Evolutionary conservation across 2,113 vertebrate species (phyloP), one percentile per base, ranked within the genome.

Genomic region (Solea solea): DNA sequence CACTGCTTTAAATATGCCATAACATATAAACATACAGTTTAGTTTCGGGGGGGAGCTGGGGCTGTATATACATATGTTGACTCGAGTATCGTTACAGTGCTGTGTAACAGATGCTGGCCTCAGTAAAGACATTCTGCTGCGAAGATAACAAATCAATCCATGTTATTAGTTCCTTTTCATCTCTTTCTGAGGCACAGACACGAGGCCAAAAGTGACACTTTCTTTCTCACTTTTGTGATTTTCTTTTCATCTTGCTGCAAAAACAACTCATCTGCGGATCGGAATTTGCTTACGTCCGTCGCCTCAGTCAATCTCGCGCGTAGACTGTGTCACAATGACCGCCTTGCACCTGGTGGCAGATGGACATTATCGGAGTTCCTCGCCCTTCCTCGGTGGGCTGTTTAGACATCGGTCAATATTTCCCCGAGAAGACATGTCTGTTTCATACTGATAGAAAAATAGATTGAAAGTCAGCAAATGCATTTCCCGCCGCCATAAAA

Each of bases 371-470:
- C 88, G 83, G 80, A 87, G 81, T 72, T 71, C 69, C 82, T 81
- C 72, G 34, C 66, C 51, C 69, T 21, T 42, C 42, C 53, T 9
- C 15, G 64, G 54, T 72, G 55, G 56, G 71, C 48, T 71, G 80
- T 82, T 85, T 71, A 79, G 66, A 74, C 74, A 75, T 71, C 77
- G 55, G 54, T 84, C 81, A 75, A 81, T 80, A 83, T 40, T 66
- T 76, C 69, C 62, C 71, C 51, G 39, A 72, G 55, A 69, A 71
- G 66, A 82, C 54, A 27, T 63, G 66, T 65, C 79, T 81, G 81
- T 74, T 63, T 75, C 80, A 82, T 52, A 79, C 78, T 88, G 88
- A 91, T 89, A 61, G 87, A 88, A 91, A 91, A 91, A 84, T 78
- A 89, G 84, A 91, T 91, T 89, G 89, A 85, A 90, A 88, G 67